A percentile compares a stretch with the other conserved stretches of the same genome.
Evolutionary conservation across 2,797 vertebrate species (phyloP).

Genomic region (Borostomias antarcticus): DNA sequence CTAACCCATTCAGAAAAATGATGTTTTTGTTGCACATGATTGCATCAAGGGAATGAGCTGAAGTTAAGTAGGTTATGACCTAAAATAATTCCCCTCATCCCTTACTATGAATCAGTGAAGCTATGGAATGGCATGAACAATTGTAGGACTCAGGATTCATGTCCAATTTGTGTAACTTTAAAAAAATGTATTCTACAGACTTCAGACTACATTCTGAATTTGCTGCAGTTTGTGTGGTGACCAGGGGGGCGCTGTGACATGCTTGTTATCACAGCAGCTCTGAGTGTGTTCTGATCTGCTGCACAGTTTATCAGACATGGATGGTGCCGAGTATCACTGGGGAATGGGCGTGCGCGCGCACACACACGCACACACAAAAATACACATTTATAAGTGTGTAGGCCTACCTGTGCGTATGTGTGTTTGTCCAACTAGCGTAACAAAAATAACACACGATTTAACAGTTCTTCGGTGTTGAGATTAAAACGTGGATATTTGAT

Average conservation of each 20-base stretch:
- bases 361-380: no score
- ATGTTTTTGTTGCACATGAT: not conserved
- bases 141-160: no score
- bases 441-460: no score
- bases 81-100: not conserved
- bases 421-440: not conserved
- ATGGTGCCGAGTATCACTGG: not conserved
- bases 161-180: no score
- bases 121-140: no score
- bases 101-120: not conserved
- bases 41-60: not conserved
- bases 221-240: slow-evolving; percentile 4
- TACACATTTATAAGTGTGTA: not conserved
- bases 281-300: not conserved
- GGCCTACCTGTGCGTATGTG: not conserved
- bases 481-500: no score
- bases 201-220: not conserved
- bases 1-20: not conserved
- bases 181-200: no score
- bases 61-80: not conserved
- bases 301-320: not conserved
- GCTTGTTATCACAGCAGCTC: slow-evolving; percentile 1
- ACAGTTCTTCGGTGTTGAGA: no score
- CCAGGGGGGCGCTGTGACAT: slow-evolving; percentile 28
- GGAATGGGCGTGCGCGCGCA: not conserved